phyloP scores from a whole-genome alignment of 1,140 invertebrate species.

The Halyomorpha halys region DNA sequence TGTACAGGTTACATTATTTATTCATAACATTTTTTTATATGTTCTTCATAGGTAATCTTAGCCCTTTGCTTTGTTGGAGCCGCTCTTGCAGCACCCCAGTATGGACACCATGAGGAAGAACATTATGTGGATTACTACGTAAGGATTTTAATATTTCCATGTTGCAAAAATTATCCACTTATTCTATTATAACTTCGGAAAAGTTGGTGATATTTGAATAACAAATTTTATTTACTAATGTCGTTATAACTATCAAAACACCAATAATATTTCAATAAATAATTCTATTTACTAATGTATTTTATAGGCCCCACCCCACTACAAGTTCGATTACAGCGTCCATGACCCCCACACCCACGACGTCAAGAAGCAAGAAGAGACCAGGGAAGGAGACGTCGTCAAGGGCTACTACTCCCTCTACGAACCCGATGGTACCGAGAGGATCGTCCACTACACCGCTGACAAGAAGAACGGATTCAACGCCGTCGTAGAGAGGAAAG shows the following conservation, averaged over 20 bases:
- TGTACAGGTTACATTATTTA: not conserved
- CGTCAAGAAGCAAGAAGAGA: slow-evolving; percentile 40
- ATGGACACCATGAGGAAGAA: no score
- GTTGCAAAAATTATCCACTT: no score
- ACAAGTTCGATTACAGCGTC: slow-evolving; percentile 45
- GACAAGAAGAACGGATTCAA: slow-evolving; percentile 38
- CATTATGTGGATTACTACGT: no score
- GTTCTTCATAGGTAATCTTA: no score
- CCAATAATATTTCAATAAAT: no score
- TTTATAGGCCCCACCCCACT: slow-evolving; percentile 34
- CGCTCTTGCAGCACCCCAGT: no score
- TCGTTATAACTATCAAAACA: no score
- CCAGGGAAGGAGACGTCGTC: slow-evolving; percentile 27
- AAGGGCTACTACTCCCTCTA: slow-evolving; percentile 14
- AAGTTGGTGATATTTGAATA: no score
- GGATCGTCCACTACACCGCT: slow-evolving; percentile 13
- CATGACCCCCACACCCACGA: slow-evolving; percentile 43
- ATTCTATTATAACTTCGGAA: no score
- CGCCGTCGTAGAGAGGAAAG: slow-evolving; percentile 34
- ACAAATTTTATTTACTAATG: not conserved
- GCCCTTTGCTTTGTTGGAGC: no score
- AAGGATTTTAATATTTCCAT: no score
- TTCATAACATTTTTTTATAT: no score
- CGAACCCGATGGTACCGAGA: slow-evolving; percentile 5
- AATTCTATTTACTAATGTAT: not conserved